phyloP scores from a whole-genome alignment of 2,888 invertebrate species.

The Watsonalla cultraria region DNA sequence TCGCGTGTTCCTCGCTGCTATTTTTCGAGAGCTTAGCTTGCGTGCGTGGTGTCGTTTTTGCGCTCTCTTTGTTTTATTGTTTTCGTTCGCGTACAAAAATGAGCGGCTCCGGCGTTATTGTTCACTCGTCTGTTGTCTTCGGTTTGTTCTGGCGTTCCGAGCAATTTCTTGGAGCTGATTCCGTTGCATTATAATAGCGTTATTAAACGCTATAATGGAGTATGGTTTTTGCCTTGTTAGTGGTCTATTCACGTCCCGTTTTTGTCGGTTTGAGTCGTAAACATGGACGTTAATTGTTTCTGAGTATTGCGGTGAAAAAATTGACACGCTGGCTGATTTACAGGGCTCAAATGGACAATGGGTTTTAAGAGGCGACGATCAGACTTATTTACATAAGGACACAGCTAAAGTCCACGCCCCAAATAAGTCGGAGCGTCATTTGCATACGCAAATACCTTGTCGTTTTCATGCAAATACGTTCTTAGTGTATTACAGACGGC shows the following conservation, averaged over 20 bases:
- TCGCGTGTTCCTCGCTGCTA: conserved; percentile 54
- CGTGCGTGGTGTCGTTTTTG: conserved; percentile 62
- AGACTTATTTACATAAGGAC: conserved; percentile 60
- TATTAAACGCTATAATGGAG: conserved; percentile 46
- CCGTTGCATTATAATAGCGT: conserved; percentile 44
- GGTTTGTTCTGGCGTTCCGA: conserved; percentile 32
- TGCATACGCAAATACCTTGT: conserved; percentile 73
- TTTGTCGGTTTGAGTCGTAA: conserved; percentile 35
- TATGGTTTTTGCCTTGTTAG: conserved; percentile 51
- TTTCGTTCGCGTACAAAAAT: conserved; percentile 61
- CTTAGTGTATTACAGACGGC: conserved; percentile 70
- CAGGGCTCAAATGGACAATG: conserved; percentile 36
- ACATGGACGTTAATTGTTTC: conserved; percentile 40
- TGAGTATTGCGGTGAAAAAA: conserved; percentile 29
- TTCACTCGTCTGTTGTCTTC: conserved; percentile 50
- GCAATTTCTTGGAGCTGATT: conserved; percentile 40
- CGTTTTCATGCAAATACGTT: conserved; percentile 71
- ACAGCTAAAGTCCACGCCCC: conserved; percentile 63
- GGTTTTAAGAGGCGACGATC: conserved; percentile 42
- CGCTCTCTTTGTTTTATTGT: conserved; percentile 68
- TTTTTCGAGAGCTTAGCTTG: conserved; percentile 63
- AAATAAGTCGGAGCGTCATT: conserved; percentile 72
- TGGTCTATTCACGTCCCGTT: conserved; percentile 42
- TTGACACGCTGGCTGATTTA: conserved; percentile 34
- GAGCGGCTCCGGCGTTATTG: conserved; percentile 60